These are phyloP conservation scores for Hemiprocne comata DNA, from an alignment of 2,113 vertebrate species.

Conservation along the genomic window DNA sequence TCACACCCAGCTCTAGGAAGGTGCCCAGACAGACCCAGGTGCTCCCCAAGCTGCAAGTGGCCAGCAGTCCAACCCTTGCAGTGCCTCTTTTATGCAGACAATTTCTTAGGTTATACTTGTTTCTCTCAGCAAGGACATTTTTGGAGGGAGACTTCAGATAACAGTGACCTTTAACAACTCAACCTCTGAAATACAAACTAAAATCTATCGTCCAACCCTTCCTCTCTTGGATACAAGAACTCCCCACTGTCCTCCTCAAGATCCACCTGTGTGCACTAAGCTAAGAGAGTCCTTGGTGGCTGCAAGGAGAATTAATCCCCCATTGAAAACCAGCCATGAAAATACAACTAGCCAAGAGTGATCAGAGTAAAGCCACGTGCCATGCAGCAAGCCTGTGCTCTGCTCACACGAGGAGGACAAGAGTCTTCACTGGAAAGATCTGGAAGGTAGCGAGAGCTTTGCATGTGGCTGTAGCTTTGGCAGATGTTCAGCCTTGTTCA, in stretches of 20 bases:
- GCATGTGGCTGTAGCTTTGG: slow-evolving; percentile 76
- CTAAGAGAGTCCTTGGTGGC: not conserved
- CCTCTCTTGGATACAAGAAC: not conserved
- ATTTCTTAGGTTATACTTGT: not conserved
- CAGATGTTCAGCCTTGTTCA: slow-evolving; percentile 62
- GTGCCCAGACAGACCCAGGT: not conserved
- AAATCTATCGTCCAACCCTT: rapidly evolving
- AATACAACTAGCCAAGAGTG: not conserved
- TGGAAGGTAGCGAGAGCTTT: slow-evolving; percentile 54
- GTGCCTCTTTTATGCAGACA: not conserved
- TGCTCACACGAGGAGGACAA: not conserved
- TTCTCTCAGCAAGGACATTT: not conserved
- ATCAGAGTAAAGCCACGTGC: not conserved
- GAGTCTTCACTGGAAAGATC: not conserved
- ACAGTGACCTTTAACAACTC: not conserved
- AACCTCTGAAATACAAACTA: not conserved
- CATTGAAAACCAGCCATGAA: not conserved
- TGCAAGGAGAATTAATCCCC: not conserved
- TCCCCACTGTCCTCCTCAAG: not conserved
- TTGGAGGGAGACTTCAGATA: not conserved
- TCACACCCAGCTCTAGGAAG: not conserved
- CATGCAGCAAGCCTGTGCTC: not conserved
- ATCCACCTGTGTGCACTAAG: not conserved
- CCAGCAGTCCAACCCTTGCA: not conserved
- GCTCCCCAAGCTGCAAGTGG: not conserved